Evolutionary conservation across 2,888 invertebrate genomes (phyloP).

Genomic region (Oxytorus armatus): DNA sequence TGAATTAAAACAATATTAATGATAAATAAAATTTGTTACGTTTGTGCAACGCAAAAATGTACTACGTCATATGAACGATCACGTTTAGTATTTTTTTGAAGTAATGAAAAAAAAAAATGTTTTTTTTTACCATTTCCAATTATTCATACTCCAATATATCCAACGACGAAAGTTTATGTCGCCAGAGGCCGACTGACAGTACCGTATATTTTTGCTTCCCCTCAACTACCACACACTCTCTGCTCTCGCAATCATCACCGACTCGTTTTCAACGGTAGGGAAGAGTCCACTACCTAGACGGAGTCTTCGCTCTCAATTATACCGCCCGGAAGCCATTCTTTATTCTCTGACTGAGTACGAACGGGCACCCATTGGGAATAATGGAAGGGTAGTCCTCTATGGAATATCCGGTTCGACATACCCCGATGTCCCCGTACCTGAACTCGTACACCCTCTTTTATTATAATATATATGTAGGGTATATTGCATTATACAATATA

Average conservation of each 20-base stretch:
- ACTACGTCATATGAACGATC: no score
- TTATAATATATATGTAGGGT: no score
- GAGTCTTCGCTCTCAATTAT: conserved; percentile 21
- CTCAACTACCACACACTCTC: neutral
- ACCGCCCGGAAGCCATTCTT: conserved; percentile 49
- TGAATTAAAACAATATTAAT: neutral
- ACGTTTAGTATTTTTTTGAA: no score
- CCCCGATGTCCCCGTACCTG: neutral
- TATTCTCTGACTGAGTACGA: conserved; percentile 24
- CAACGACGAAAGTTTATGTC: neutral
- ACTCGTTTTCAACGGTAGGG: neutral
- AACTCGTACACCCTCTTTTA: no score
- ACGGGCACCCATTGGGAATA: conserved; percentile 34
- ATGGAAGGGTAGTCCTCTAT: conserved; percentile 46
- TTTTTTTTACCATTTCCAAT: neutral
- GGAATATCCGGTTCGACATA: conserved; percentile 18
- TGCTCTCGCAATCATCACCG: conserved; percentile 20
- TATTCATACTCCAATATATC: conserved; percentile 18
- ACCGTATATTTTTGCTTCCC: neutral
- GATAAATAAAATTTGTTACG: neutral
- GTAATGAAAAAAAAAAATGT: no score
- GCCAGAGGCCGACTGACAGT: neutral
- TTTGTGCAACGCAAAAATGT: no score
- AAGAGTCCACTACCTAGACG: conserved; percentile 24
- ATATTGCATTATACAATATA: no score